Evolutionary conservation across 2,888 invertebrate genomes (phyloP).

Genomic region (Nomada fucata): DNA sequence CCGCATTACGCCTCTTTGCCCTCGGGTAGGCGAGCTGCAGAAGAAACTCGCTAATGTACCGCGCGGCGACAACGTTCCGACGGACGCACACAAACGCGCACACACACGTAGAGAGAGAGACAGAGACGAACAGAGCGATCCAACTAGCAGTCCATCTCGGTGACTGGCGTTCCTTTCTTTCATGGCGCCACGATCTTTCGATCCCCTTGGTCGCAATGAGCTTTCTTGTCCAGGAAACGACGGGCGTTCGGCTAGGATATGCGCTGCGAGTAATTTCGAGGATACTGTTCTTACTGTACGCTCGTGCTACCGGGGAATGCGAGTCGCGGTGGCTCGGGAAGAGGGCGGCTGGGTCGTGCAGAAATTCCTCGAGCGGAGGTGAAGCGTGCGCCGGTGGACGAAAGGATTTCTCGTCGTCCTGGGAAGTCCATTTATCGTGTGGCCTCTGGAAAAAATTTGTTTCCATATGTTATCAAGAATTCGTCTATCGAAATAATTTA

Average conservation of each 20-base stretch:
- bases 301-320: slow-evolving; percentile 4
- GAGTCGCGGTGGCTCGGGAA: background rate
- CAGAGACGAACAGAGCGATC: background rate
- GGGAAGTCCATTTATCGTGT: too few relatives aligned
- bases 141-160: slow-evolving; percentile 26
- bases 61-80: slow-evolving; percentile 60
- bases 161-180: slow-evolving; percentile 41
- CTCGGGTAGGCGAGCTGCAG: slow-evolving; percentile 51
- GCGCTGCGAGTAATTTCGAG: slow-evolving; percentile 38
- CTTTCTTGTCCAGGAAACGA: slow-evolving; percentile 37
- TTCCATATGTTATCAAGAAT: too few relatives aligned
- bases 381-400: too few relatives aligned
- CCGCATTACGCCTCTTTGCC: slow-evolving; percentile 78
- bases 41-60: slow-evolving; percentile 70
- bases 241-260: slow-evolving; percentile 48
- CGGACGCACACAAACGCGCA: slow-evolving; percentile 38
- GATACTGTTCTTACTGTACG: background rate
- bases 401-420: too few relatives aligned
- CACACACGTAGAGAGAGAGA: background rate
- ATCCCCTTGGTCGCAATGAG: slow-evolving; percentile 38
- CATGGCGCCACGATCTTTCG: slow-evolving; percentile 37
- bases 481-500: too few relatives aligned
- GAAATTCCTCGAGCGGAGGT: too few relatives aligned
- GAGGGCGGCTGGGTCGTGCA: too few relatives aligned
- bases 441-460: too few relatives aligned